These are phyloP conservation scores for Fratercula arctica DNA, from an alignment of 2,797 vertebrate genomes.

Conservation along the genomic window DNA sequence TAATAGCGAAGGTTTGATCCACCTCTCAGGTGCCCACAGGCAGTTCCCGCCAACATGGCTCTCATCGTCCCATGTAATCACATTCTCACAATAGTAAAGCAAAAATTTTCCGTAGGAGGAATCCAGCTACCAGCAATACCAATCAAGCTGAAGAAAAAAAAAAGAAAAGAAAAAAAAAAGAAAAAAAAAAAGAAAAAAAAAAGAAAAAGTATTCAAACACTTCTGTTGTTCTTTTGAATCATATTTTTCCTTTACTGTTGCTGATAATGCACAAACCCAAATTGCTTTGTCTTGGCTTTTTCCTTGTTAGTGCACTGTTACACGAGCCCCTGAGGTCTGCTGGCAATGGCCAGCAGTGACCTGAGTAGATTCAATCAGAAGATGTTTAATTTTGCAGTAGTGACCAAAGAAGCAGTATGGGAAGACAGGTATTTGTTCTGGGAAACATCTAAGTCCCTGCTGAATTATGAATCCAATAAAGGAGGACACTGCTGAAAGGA, in stretches of 20 bases:
- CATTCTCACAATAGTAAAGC: not conserved
- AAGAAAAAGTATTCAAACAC: not conserved
- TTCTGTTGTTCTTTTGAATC: not conserved
- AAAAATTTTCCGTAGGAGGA: not conserved
- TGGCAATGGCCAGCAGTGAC: not conserved
- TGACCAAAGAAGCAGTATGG: not conserved
- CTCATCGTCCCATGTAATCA: not conserved
- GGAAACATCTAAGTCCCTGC: not conserved
- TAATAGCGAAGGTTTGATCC: not conserved
- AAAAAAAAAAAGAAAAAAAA: no score
- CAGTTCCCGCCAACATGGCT: not conserved
- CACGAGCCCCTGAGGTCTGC: not conserved
- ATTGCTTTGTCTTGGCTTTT: not conserved
- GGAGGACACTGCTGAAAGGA: not conserved
- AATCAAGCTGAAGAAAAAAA: not conserved
- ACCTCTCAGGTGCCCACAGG: not conserved
- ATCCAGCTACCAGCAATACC: not conserved
- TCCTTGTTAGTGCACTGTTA: not conserved
- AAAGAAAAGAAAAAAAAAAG: not conserved
- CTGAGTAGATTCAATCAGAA: not conserved
- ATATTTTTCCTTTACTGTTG: not conserved
- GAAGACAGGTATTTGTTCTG: not conserved
- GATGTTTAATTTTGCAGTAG: not conserved
- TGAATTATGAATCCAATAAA: not conserved
- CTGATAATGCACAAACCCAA: not conserved